Evolutionary conservation across 2,888 invertebrate species (phyloP).

Genomic region (Eretmocerus hayati): DNA sequence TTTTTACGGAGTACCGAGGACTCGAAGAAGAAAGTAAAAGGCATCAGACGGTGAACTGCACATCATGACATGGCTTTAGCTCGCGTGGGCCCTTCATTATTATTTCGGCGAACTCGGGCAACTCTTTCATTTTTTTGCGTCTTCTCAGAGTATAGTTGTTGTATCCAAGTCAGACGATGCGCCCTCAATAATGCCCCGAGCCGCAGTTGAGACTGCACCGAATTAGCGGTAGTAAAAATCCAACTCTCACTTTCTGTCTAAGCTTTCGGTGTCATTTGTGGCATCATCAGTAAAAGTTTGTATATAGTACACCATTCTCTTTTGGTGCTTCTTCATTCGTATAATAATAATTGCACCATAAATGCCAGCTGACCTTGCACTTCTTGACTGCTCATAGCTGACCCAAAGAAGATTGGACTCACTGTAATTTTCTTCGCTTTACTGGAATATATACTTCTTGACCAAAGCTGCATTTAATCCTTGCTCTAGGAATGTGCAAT

Average conservation of each 20-base stretch:
- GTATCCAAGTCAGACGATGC: background rate
- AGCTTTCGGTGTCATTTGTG: slow-evolving; percentile 40
- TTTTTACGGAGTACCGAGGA: background rate
- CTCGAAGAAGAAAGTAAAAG: background rate
- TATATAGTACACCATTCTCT: background rate
- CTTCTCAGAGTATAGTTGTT: too few species aligned
- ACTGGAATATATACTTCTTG: slow-evolving; percentile 1
- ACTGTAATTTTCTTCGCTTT: slow-evolving; percentile 16
- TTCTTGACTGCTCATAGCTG: too few species aligned
- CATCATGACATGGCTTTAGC: background rate
- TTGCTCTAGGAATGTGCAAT: too few species aligned
- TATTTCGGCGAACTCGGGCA: slow-evolving; percentile 15
- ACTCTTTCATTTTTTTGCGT: too few species aligned
- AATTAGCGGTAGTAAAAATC: slow-evolving; percentile 32
- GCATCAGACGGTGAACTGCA: background rate
- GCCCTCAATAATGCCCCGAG: background rate
- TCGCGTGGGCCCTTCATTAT: too few species aligned
- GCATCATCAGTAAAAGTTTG: too few species aligned
- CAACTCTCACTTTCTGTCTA: too few species aligned
- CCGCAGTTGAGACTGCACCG: slow-evolving; percentile 5
- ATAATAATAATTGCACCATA: slow-evolving; percentile 18
- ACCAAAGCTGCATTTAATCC: slow-evolving; percentile 9
- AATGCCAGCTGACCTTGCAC: slow-evolving; percentile 14
- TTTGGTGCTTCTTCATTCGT: slow-evolving; percentile 7
- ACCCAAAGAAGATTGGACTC: too few species aligned